A percentile compares a stretch with the other conserved stretches of the same genome.
Evolutionary conservation across 2,888 invertebrate genomes (phyloP).

Genomic region (Parelbella ahira): DNA sequence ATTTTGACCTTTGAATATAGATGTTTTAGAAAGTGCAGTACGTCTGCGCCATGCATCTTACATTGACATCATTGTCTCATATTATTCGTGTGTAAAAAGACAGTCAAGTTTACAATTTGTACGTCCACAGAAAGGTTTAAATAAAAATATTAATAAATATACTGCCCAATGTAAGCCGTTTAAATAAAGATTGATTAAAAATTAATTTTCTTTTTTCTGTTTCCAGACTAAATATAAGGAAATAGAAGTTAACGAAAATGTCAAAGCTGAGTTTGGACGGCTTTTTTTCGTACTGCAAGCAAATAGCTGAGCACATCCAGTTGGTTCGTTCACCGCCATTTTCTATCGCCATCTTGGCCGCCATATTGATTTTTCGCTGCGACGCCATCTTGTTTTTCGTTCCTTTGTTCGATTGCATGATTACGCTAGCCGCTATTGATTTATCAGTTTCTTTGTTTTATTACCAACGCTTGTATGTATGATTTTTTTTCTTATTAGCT

Average conservation of each 20-base stretch:
- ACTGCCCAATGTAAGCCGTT: too few species aligned
- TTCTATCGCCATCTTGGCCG: slow-evolving; percentile 43
- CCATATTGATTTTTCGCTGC: slow-evolving; percentile 44
- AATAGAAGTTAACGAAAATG: slow-evolving; percentile 57
- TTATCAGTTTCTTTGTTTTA: slow-evolving; percentile 25
- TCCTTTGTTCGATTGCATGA: slow-evolving; percentile 36
- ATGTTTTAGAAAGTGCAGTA: too few species aligned
- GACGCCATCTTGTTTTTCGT: slow-evolving; percentile 41
- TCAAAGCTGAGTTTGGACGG: slow-evolving; percentile 78
- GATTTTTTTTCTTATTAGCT: too few species aligned
- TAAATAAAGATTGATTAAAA: slow-evolving; percentile 25
- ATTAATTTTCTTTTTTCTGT: slow-evolving; percentile 58
- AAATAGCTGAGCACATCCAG: slow-evolving; percentile 78
- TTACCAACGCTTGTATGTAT: neutral
- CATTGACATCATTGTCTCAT: too few species aligned
- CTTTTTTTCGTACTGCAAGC: slow-evolving; percentile 81
- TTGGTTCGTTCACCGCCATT: slow-evolving; percentile 73
- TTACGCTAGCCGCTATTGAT: slow-evolving; percentile 22
- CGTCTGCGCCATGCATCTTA: too few species aligned
- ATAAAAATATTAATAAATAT: too few species aligned
- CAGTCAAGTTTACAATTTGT: too few species aligned
- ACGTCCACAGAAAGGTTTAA: too few species aligned
- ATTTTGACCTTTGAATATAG: too few species aligned
- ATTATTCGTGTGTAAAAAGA: too few species aligned
- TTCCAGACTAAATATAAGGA: slow-evolving; percentile 60